Evolutionary conservation across 37 sponge, comb jelly and placozoan genomes (phyloP), one percentile per base, ranked within the genome.

Genomic region (Spongia lamella): DNA sequence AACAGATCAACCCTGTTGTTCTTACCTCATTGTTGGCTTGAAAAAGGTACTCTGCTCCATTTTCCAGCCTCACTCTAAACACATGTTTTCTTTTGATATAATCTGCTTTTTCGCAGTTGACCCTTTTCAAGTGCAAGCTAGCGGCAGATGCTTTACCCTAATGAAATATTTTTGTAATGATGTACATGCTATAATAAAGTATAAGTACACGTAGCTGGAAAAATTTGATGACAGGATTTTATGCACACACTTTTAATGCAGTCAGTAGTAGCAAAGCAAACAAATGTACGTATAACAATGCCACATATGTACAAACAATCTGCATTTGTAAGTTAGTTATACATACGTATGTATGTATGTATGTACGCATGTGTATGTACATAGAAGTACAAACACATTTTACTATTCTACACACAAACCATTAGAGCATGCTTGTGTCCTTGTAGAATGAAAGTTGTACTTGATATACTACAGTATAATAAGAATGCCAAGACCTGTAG

Each of bases 381-480:
- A 51, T 16, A 51, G 16, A 51, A 14, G 16, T 16, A 51, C 53
- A 57, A 21, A 57, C 14, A 57, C 59, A 57, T 26, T 27, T 7
- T 43, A 43, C 9, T 5, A 43, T 13, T 13, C 47, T 9, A 43
- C 9, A 13, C 9, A 43, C 69, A 35, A 13, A 68, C 69, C 69
- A 68, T 68, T 11, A 68, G 51, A 20, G 69, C 69, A 19, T 68
- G 69, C 39, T 68, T 68, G 69, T 40, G 49, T 68, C 69, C 52
- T 68, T 68, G 69, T 68, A 68, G 32, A 68, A 68, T 21, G 52
- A n/a, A 6, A 68, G 47, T 68, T 68, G 69, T 31, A 27, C 69
- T n/a, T 40, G 69, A 40, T 68, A 68, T 7, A 40, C 52, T 3
- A 68, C 69, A 43, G 69, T 68, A 51, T 68, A 51, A 49, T 40